Evolutionary conservation across 2,888 invertebrate genomes (phyloP).

Genomic region (Zeuzera pyrina): DNA sequence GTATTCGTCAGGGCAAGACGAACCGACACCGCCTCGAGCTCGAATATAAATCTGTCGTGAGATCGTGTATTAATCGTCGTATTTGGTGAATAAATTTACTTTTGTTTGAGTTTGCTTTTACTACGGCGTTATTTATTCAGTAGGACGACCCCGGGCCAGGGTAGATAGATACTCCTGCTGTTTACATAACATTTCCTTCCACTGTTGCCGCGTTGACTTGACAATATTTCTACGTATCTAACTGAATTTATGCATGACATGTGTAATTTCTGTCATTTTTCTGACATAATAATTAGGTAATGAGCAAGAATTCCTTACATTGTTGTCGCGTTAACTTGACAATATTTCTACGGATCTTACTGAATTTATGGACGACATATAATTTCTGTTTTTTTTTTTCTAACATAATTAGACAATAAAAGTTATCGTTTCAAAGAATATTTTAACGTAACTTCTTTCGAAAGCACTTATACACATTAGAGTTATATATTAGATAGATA

Average conservation of each 20-base stretch:
- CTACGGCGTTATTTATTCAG: conserved; percentile 64
- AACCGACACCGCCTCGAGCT: conserved; percentile 15
- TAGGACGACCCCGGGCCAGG: conserved; percentile 54
- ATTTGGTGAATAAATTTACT: conserved; percentile 71
- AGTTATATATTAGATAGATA: too few species aligned
- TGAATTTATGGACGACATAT: conserved; percentile 58
- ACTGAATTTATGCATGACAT: conserved; percentile 55
- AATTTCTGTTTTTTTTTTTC: too few species aligned
- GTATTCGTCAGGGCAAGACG: too few species aligned
- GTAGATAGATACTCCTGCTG: conserved; percentile 44
- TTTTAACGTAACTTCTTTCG: too few species aligned
- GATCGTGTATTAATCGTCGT: conserved; percentile 67
- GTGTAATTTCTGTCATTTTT: too few species aligned
- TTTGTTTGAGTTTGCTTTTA: conserved; percentile 68
- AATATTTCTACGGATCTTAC: conserved; percentile 41
- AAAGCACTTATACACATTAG: too few species aligned
- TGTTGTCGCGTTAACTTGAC: conserved; percentile 40
- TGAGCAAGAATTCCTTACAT: conserved; percentile 56
- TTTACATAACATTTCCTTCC: conserved; percentile 63
- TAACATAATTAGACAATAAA: too few species aligned
- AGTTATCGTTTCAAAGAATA: too few species aligned
- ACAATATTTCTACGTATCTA: conserved; percentile 41
- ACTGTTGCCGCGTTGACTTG: conserved; percentile 39
- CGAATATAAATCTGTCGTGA: conserved; percentile 56
- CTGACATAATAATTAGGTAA: too few species aligned